phyloP scores from a whole-genome alignment of 2,113 vertebrate species.

The Vulpes lagopus region DNA sequence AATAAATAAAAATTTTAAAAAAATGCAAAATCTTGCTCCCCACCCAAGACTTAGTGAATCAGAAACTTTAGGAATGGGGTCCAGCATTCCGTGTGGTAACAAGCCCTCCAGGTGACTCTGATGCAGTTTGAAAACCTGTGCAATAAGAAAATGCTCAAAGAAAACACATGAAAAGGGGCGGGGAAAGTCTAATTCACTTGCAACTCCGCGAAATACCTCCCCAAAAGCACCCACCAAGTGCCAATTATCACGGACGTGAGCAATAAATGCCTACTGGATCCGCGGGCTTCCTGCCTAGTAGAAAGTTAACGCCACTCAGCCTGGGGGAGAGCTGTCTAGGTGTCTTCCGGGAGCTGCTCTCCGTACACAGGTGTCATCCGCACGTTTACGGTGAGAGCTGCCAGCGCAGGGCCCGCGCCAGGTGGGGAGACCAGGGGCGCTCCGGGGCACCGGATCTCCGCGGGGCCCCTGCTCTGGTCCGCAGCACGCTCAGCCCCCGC shows the following conservation, averaged over 20 bases:
- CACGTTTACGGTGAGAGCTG: background rate
- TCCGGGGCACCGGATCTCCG: background rate
- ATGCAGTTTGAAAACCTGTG: background rate
- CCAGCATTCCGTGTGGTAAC: background rate
- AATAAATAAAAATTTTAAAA: no score
- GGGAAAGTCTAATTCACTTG: background rate
- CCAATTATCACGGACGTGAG: background rate
- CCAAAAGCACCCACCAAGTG: background rate
- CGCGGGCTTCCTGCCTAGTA: background rate
- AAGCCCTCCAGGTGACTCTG: background rate
- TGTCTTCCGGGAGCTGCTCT: background rate
- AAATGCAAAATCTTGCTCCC: background rate
- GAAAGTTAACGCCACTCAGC: constrained; percentile 42
- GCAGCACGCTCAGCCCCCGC: background rate
- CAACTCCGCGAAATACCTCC: background rate
- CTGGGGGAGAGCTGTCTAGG: background rate
- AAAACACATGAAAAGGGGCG: background rate
- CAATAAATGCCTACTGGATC: background rate
- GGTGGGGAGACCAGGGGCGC: background rate
- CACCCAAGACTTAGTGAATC: background rate
- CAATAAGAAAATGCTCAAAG: background rate
- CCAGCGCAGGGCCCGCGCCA: background rate
- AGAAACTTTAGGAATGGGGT: background rate
- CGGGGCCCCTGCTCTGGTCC: background rate
- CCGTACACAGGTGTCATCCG: background rate